Evolutionary conservation across 2,888 invertebrate genomes (phyloP), one percentile per base, ranked within the genome.

Genomic region (Tetragonula carbonaria): DNA sequence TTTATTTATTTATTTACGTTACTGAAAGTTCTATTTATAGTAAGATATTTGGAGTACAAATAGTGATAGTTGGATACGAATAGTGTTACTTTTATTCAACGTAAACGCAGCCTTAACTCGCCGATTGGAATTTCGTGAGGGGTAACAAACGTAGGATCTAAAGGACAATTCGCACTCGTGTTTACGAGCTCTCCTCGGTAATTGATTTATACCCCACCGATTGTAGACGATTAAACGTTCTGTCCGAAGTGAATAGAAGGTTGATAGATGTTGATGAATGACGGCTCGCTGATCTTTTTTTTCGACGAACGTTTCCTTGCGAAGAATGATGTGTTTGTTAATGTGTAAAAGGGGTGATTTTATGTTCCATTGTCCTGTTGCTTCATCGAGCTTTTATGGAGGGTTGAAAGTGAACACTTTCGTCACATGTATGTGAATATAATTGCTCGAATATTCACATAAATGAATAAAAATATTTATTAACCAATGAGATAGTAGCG

Each of bases 251-350:
- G 68, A 53, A 70, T 33, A 18, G 53, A 28, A 53, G 68, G 28
- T 50, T 72, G 59, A 72, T 72, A 45, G 72, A 23, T 28, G 72
- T 23, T 62, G 72, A 72, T 18, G 72, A n/a, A 72, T 45, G 72
- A 72, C 33, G 18, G 5, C 23, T 59, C 13, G 8, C 45, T 13
- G 13, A 45, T 45, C n/a, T 38, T 23, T 18, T 50, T 21, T 50
- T 16, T 21, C 13, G 8, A 28, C 21, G 45, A 21, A 45, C 28
- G 5, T 28, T 5, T 45, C 45, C 18, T 0, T 55, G 16, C 4
- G 14, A 57, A 28, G 14, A n/a, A 38, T 18, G n/a, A 18, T 13
- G 21, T 14, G 71, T 55, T 38, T 13, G 21, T 53, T 55, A 50
- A 23, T 51, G 5, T 3, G 5, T 21, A 4, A 14, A 53, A 33